phyloP scores from a whole-genome alignment of 2,113 vertebrate genomes.

The Cathartes aura region DNA sequence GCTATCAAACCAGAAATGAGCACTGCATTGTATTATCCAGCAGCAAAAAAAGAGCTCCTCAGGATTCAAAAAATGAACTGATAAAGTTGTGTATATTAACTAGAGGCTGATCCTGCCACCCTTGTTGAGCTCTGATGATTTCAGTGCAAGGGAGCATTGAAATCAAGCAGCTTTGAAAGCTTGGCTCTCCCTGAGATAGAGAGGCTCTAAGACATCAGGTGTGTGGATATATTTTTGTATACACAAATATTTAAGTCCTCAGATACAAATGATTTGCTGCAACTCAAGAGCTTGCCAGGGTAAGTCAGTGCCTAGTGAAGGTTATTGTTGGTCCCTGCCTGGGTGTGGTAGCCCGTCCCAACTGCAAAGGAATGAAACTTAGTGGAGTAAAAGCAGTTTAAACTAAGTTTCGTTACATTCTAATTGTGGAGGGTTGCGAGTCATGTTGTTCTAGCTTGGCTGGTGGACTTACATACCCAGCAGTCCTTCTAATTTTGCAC shows the following conservation, averaged over 20 bases:
- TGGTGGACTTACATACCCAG: not conserved
- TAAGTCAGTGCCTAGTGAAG: not conserved
- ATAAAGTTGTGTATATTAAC: not conserved
- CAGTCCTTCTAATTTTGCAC: not conserved
- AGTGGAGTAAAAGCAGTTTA: not conserved
- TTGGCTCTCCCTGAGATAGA: not conserved
- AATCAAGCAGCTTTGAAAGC: not conserved
- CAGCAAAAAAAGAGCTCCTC: not conserved
- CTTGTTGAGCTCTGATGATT: not conserved
- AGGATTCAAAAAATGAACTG: not conserved
- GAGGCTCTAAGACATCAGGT: not conserved
- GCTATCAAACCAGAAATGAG: constrained; percentile 12
- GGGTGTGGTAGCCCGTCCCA: not conserved
- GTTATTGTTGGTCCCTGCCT: not conserved
- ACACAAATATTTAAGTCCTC: not conserved
- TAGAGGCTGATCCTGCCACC: not conserved
- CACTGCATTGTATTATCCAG: not conserved
- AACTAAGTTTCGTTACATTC: not conserved
- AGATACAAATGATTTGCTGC: not conserved
- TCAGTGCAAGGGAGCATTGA: not conserved
- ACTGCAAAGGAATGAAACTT: not conserved
- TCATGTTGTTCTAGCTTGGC: not conserved
- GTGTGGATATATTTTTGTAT: not conserved
- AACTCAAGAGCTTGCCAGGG: not conserved
- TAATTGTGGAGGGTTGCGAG: not conserved